Conservation (phyloP, 2,888 invertebrate species). For the Congeria kusceri region DNA sequence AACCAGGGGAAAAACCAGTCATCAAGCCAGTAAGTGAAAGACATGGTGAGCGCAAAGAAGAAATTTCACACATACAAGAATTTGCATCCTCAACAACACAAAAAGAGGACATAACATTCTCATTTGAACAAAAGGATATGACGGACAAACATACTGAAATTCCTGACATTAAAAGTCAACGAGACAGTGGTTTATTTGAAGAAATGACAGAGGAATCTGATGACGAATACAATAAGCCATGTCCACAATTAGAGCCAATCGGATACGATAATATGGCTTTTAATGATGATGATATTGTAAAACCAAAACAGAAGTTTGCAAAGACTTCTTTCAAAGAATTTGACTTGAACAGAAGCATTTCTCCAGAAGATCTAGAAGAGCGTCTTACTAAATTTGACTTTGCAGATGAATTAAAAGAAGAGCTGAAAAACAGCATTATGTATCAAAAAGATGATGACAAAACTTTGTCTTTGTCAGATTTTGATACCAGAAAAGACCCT, state of each 20-base stretch:
- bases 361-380: conserved; percentile 79
- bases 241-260: neutral
- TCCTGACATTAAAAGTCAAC: conserved; percentile 31
- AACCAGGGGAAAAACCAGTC: conserved; percentile 25
- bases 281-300: conserved; percentile 76
- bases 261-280: conserved; percentile 85
- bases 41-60: conserved; percentile 49
- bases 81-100: conserved; percentile 34
- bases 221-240: conserved; percentile 38
- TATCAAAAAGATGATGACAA: conserved; percentile 78
- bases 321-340: conserved; percentile 21
- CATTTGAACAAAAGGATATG: conserved; percentile 19
- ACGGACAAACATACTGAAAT: neutral
- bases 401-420: conserved; percentile 68
- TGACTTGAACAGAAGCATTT: conserved; percentile 65
- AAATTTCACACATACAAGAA: conserved; percentile 19
- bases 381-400: conserved; percentile 73
- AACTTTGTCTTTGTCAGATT: conserved; percentile 46
- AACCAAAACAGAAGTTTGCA: conserved; percentile 34
- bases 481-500: conserved; percentile 20
- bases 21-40: conserved; percentile 50
- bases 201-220: conserved; percentile 54
- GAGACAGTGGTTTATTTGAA: conserved; percentile 64
- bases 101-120: conserved; percentile 44
- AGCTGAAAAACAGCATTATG: conserved; percentile 48